A percentile compares a stretch with the other conserved stretches of the same genome.
These are phyloP conservation scores for Muscina levida DNA, from an alignment of 2,888 invertebrate species.

Conservation along the genomic window DNA sequence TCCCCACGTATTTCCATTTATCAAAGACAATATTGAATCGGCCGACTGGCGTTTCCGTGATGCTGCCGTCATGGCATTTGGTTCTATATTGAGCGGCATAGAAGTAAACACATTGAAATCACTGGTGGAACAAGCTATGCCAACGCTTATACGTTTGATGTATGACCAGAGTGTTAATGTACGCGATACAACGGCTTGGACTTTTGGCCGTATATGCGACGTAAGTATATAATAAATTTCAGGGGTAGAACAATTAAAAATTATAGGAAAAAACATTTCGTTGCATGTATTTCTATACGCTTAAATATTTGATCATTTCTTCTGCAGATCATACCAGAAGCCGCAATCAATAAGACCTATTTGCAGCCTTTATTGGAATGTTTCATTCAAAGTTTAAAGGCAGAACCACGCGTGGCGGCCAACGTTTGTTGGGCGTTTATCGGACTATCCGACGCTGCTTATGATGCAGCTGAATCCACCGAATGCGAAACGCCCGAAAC, in stretches of 20 bases:
- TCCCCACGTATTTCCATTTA: constrained; percentile 97
- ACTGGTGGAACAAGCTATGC: constrained; percentile 97
- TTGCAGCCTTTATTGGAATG: constrained; percentile 90
- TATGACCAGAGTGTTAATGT: constrained; percentile 96
- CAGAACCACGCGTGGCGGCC: constrained; percentile 97
- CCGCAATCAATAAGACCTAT: constrained; percentile 92
- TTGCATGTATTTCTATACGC: no score
- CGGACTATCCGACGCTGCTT: constrained; percentile 97
- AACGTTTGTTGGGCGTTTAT: constrained; percentile 99
- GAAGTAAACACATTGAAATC: constrained; percentile 93
- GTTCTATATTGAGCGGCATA: constrained; percentile 94
- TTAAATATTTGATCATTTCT: no score
- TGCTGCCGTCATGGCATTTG: constrained; percentile 99
- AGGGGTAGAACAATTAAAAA: no score
- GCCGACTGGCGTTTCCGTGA: constrained; percentile 96
- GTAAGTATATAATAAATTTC: no score
- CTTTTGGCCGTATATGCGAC: constrained; percentile 98
- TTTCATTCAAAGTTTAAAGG: constrained; percentile 91
- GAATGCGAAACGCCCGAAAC: constrained; percentile 89
- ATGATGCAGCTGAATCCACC: constrained; percentile 88
- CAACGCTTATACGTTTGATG: constrained; percentile 96
- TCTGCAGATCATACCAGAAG: constrained; percentile 91
- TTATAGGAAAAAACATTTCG: no score
- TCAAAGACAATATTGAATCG: constrained; percentile 95
- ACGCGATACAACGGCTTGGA: constrained; percentile 98